Evolutionary conservation across 30 jellyfish, hydroid and myxozoan genomes (phyloP).

Genomic region (Aurelia coerulea): DNA sequence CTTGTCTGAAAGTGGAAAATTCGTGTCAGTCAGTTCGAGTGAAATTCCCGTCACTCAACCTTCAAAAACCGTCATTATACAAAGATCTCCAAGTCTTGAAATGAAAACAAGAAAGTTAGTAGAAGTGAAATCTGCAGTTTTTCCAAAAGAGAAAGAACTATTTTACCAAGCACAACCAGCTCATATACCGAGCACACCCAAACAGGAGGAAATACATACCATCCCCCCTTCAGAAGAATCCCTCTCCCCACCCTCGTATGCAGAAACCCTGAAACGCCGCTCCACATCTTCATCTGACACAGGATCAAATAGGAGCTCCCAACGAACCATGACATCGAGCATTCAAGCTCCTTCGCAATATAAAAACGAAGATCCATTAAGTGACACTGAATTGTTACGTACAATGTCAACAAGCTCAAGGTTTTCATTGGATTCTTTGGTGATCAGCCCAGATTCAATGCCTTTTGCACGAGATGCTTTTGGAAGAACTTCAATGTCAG

Average conservation of each 20-base stretch:
- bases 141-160: slow-evolving; percentile 24
- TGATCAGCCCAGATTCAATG: slow-evolving; percentile 89
- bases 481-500: slow-evolving; percentile 97
- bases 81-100: slow-evolving; percentile 30
- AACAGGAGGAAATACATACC: neutral
- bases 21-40: slow-evolving; percentile 81
- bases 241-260: slow-evolving; percentile 74
- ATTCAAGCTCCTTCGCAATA: neutral
- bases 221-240: neutral
- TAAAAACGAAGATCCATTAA: slow-evolving; percentile 12
- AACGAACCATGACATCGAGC: too few species aligned
- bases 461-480: slow-evolving; percentile 98
- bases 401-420: slow-evolving; percentile 88
- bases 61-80: slow-evolving; percentile 53
- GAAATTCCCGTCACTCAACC: slow-evolving; percentile 79
- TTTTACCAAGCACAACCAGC: neutral
- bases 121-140: slow-evolving; percentile 36
- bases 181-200: neutral
- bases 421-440: slow-evolving; percentile 85
- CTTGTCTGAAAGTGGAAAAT: slow-evolving; percentile 25
- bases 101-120: neutral
- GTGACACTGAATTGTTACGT: slow-evolving; percentile 44
- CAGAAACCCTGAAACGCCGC: slow-evolving; percentile 76
- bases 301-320: slow-evolving; percentile 24
- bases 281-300: slow-evolving; percentile 47